Evolutionary conservation across 2,888 invertebrate genomes (phyloP).

Genomic region (Amphipyra berbera): DNA sequence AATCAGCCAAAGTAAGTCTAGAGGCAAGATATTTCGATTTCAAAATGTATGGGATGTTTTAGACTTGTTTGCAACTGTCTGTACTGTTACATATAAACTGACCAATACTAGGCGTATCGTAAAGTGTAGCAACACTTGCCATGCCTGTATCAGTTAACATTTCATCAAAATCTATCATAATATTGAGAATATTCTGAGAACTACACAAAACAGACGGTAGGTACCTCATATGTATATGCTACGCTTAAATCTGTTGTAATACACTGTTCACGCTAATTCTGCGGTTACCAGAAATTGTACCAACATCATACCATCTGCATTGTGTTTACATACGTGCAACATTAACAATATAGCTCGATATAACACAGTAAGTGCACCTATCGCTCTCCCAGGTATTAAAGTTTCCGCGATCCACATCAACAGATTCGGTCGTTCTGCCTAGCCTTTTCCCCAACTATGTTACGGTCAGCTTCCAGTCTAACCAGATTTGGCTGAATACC

Average conservation of each 20-base stretch:
- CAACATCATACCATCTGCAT: not conserved
- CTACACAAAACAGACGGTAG: not conserved
- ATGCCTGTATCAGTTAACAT: too few relatives aligned
- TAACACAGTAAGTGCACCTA: too few relatives aligned
- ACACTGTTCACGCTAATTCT: not conserved
- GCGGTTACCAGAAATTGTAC: not conserved
- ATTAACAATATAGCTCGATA: not conserved
- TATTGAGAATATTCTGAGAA: not conserved
- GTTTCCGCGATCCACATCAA: constrained; percentile 31
- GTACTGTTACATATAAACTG: too few relatives aligned
- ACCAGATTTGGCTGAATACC: too few relatives aligned
- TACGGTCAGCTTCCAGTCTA: too few relatives aligned
- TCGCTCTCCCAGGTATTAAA: too few relatives aligned
- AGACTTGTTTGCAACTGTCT: not conserved
- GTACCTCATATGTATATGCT: not conserved
- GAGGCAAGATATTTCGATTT: not conserved
- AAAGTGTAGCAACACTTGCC: too few relatives aligned
- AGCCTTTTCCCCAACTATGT: too few relatives aligned
- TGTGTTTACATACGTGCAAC: not conserved
- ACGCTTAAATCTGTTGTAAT: not conserved
- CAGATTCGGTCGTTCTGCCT: too few relatives aligned
- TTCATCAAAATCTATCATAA: too few relatives aligned
- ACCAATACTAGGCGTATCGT: too few relatives aligned
- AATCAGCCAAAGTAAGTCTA: constrained; percentile 1
- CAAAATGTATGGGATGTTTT: constrained; percentile 3